Evolutionary conservation across 2,888 invertebrate species (phyloP), one percentile per base, ranked within the genome.

Genomic region (Phaedon cochleariae): DNA sequence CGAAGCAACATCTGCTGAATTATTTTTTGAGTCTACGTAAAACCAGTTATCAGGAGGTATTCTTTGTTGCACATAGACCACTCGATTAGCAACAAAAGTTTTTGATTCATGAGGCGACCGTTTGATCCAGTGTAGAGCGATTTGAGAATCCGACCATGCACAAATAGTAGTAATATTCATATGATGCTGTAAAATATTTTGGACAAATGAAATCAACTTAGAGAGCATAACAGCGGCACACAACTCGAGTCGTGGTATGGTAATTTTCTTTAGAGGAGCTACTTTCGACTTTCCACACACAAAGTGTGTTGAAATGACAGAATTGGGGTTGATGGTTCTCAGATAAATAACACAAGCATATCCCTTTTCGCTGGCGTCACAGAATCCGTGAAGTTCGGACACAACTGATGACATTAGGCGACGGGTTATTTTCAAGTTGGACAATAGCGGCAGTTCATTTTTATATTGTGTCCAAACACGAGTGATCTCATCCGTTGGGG

Each of bases 311-410:
- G 9, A 17, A 45, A 45, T 46, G 1, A 4, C 4, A 21, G 2
- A 2, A 52, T 58, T 17, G 9, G 15, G 1, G n/a, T 49, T 10
- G 17, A 53, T 2, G 10, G 9, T n/a, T 15, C 59, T n/a, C n/a
- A 64, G 17, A 18, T 54, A 64, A 37, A 59, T 34, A 2, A 64
- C 59, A 12, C 31, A 12, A 10, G 53, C 49, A 22, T 46, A 53
- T 3, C 59, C 59, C 17, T 48, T 51, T 12, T 58, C 59, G 18
- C 46, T 46, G 2, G 34, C 48, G 10, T 64, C 64, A 22, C 34
- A 7, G 26, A 59, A 64, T 6, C 55, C 64, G 48, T 60, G 60
- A 21, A 60, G 18, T 52, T 60, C 54, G 15, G 9, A 55, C n/a
- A 22, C 2, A n/a, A 29, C n/a, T 15, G 17, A n/a, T 21, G n/a